Evolutionary conservation across 1,140 invertebrate species (phyloP), one percentile per base, ranked within the genome.

Genomic region (Dendroctonus valens): DNA sequence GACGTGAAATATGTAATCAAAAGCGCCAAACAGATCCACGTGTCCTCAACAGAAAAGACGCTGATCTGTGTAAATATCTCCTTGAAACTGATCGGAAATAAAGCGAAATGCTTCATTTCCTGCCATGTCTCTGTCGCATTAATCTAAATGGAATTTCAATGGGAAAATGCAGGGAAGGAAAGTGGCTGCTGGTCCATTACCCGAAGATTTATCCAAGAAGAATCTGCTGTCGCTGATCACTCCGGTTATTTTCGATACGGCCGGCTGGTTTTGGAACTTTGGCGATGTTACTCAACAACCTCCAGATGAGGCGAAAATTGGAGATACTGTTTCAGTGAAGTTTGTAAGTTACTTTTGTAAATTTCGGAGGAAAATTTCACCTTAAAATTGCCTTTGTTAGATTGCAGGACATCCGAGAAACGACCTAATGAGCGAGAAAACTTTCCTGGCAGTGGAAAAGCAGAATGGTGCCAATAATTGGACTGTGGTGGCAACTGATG

Each of bases 331-430:
- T 7, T 80, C 76, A 9, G 87, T 82, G 0, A 83, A 78, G 71
- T 94, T 92, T 77, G 90, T 92, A 72, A 87, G 86, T 86, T 26
- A 11, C 8, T 12, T 14, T 14, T 46, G 8, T 46, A 4, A 46
- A 9, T 46, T 51, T 15, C 15, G 8, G 12, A 8, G 8, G 9
- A 41, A 40, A 51, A 51, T 51, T 51, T 11, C 41, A 14, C 41
- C 6, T 38, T 61, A 8, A 7, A 51, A 51, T 11, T 3, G 2
- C 3, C 8, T 55, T 59, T 70, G 69, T 41, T 52, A 91, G 88
- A 83, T 89, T 41, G 83, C 92, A 2, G 94, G 91, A 1, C 89
- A 96, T 81, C 93, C 93, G 0, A 84, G 93, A 70, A 96, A 96
- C 78, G 87, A 92, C 77, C 76, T 91, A 2, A 87, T 87, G 77